Base-by-base conservation (phyloP, 2,888 invertebrate genomes). In the Gymnocheta viridis region DNA sequence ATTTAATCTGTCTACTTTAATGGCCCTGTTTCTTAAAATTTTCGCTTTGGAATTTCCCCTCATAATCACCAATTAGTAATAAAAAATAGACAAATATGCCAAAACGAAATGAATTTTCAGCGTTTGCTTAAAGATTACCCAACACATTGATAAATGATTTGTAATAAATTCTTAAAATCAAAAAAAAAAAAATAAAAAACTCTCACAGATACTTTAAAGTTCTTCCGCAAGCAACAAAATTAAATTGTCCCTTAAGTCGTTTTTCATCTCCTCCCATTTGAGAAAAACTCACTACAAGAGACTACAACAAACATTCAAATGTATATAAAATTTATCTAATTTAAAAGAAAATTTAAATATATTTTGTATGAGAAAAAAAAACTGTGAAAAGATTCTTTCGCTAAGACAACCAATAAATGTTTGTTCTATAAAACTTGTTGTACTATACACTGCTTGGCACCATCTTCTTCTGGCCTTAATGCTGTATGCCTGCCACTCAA, bases 61-160 rank as follows among this genome's bases (percentile, higher is more conserved):
- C 88, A 88, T 90, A 90, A 90, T 90, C 90, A 90, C 89, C 90
- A 90, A 90, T 90, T 90, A 90, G 90, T 89, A 88, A 88, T 89
- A 89, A 89, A 89, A 87, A 86, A 89, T 88, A 89, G 90, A 89
- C 89, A 90, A 90, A 90, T 89, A 88, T 88, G 89, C 89, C 88
- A 86, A 85, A 85, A 56, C 12, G 67, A 84, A 79, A 86, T 66
- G 17, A 72, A 72, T 72, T 72, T 78, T n/a, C 19, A 56, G 47
- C 14, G 47, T 64, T 56, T 56, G 56, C 41, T 72, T 32, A 6
- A 22, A 73, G 69, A 77, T 80, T 81, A 47, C 74, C 56, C 78
- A 54, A 76, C 85, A 73, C 88, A 87, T 88, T 90, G 89, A 90
- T 88, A 90, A 89, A 90, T 90, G 87, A 89, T 89, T 89, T 88